Base-by-base conservation (phyloP, 2,797 vertebrate genomes). In the Galago senegalensis region DNA sequence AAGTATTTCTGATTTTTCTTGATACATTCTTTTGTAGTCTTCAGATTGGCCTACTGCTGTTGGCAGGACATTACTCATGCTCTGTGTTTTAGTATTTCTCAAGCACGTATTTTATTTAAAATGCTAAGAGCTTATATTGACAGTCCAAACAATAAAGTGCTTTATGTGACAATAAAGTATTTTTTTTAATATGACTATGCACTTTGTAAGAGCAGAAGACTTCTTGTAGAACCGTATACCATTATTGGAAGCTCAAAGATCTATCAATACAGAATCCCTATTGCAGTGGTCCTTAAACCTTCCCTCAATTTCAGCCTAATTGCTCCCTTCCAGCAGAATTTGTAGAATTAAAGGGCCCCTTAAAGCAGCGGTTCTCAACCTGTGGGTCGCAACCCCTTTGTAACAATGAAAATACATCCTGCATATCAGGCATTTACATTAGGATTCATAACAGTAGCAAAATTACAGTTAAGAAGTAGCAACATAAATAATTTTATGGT, bases 91-190 rank as follows among this genome's bases (percentile, higher is more conserved):
- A 53, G 18, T 80, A 34, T 94, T 94, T 91, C 56, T 91, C 80
- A 61, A 86, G 76, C n/a, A 91, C 27, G 72, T 93, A 88, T 56
- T 93, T 86, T 91, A n/a, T 91, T 93, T 18, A 87, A 90, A 91
- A 79, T 87, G 27, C 25, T 69, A 63, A 93, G 61, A 70, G 61
- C 61, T 72, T 92, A 10, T 82, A 89, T 72, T 31, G 21, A 89
- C 18, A 75, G 29, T 25, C 29, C 58, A 88, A 85, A 49, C 21
- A 85, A 53, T 92, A 67, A 92, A 87, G 27, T 83, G 16, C 37
- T 83, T 93, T 89, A 92, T 94, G 89, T 90, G 37, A 80, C 63
- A 90, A 58, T n/a, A 40, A 72, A 72, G n/a, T 87, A 18, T 56
- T 90, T 83, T 83, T 60, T 82, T 56, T 27, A 69, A 87, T 18